Base-by-base conservation (phyloP, 2,113 vertebrate species). In the Catharus minimus region DNA sequence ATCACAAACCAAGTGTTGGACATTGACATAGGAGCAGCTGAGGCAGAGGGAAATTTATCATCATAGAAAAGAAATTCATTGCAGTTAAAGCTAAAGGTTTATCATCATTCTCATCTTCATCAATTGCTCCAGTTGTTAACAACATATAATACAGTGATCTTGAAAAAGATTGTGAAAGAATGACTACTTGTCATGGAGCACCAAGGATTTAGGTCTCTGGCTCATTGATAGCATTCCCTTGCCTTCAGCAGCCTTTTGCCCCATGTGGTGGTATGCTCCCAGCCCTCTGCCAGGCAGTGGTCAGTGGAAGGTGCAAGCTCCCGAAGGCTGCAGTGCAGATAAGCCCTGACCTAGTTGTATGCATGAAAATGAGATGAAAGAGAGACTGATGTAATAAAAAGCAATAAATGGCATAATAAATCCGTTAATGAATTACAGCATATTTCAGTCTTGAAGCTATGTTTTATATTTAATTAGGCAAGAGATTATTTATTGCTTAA, bases 401-500 rank as follows among this genome's bases (percentile, higher is more conserved):
- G 60, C 49, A 50, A 50, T 27, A 39, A 39, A 39, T 12, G 12
- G 39, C 76, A 36, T 36, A 72, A 55, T 73, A 89, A 61, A 57
- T 82, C 21, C 3, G 32, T 91, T 67, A 8, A 71, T 16, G 8
- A 43, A 23, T 5, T 69, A 44, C 27, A 44, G 60, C 5, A 3
- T 78, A 55, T 71, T 86, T 84, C 61, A 88, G 53, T 95, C 49
- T 71, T 82, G 67, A 88, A 78, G 79, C 65, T 94, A 28, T 26
- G 19, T 88, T 94, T 91, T 91, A 15, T 88, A 93, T 84, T 90
- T 73, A 89, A 76, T 43, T 78, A 79, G 67, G 4, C 19, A 69
- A 83, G 41, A 69, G 46, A 47, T 79, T 94, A 90, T 86, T 88
- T 76, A 78, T 89, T 96, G 75, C 89, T 96, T 81, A 20, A 66